A percentile compares a stretch with the other conserved stretches of the same genome.
Evolutionary conservation across 1,140 invertebrate species (phyloP).

Genomic region (Polyergus mexicanus): DNA sequence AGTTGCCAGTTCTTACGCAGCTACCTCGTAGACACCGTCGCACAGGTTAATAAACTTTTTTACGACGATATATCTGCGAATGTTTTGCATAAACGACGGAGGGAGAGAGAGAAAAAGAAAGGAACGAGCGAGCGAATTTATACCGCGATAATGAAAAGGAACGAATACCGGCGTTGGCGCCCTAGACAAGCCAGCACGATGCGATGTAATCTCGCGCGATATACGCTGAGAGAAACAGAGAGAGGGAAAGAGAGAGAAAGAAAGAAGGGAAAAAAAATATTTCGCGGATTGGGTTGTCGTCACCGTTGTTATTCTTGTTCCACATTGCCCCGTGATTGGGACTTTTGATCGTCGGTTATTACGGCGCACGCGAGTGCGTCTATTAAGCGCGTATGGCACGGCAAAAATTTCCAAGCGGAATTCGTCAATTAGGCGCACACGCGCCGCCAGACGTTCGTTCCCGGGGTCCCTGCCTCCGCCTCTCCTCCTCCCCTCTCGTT

Average conservation of each 20-base stretch:
- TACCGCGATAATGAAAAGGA: conserved; percentile 50
- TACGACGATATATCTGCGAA: conserved; percentile 41
- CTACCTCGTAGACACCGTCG: conserved; percentile 10
- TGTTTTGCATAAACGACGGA: conserved; percentile 40
- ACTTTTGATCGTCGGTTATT: conserved; percentile 15
- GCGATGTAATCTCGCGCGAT: conserved; percentile 36
- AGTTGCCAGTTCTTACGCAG: conserved; percentile 13
- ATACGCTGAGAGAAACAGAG: not conserved
- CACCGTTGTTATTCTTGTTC: not conserved
- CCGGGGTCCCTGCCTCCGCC: not conserved
- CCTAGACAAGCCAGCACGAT: conserved; percentile 13
- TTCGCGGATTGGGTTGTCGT: conserved; percentile 16
- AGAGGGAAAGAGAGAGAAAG: not conserved
- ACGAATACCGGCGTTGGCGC: conserved; percentile 37
- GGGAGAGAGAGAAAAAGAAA: not conserved
- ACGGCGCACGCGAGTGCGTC: conserved; percentile 3
- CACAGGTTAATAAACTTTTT: conserved; percentile 56
- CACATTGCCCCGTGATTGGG: not conserved
- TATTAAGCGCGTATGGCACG: conserved; percentile 51
- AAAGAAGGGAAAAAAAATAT: not conserved
- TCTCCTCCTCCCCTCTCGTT: not conserved
- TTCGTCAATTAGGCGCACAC: conserved; percentile 60
- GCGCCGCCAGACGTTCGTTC: conserved; percentile 30
- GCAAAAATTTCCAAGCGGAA: conserved; percentile 61
- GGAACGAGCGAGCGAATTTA: not conserved